Evolutionary conservation across 2,888 invertebrate species (phyloP).

Genomic region (Magallana nippona): DNA sequence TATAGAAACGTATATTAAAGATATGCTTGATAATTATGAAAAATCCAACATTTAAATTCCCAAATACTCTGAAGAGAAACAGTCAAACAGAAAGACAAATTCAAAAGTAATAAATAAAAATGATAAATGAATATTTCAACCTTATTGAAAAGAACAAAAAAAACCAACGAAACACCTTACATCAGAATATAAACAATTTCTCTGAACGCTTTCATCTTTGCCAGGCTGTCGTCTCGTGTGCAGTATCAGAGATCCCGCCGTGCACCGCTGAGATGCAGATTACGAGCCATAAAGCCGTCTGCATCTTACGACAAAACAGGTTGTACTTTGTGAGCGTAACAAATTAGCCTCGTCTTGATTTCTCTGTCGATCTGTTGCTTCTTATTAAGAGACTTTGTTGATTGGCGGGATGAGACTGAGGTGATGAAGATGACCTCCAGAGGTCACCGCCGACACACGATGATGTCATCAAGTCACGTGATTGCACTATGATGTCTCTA

Average conservation of each 20-base stretch:
- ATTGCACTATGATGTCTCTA: background rate
- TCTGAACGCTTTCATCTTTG: too few relatives aligned
- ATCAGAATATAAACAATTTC: too few relatives aligned
- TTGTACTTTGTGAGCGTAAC: background rate
- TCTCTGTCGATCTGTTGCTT: background rate
- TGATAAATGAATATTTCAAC: too few relatives aligned
- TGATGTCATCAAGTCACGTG: background rate
- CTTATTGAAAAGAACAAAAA: too few relatives aligned
- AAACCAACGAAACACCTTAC: too few relatives aligned
- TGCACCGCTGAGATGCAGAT: background rate
- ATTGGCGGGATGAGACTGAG: background rate
- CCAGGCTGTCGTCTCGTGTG: too few relatives aligned
- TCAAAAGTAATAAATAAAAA: too few relatives aligned
- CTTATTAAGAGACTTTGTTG: background rate
- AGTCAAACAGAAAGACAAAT: too few relatives aligned
- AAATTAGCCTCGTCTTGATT: constrained; percentile 3
- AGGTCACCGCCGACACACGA: background rate
- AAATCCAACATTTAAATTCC: too few relatives aligned
- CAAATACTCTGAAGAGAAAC: too few relatives aligned
- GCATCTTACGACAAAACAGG: background rate
- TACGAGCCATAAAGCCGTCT: constrained; percentile 5
- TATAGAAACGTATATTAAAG: too few relatives aligned
- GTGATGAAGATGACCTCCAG: background rate
- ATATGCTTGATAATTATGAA: too few relatives aligned
- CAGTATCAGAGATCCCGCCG: background rate